Evolutionary conservation across 2,888 invertebrate genomes (phyloP), one percentile per base, ranked within the genome.

Genomic region (Hypena proboscidalis): DNA sequence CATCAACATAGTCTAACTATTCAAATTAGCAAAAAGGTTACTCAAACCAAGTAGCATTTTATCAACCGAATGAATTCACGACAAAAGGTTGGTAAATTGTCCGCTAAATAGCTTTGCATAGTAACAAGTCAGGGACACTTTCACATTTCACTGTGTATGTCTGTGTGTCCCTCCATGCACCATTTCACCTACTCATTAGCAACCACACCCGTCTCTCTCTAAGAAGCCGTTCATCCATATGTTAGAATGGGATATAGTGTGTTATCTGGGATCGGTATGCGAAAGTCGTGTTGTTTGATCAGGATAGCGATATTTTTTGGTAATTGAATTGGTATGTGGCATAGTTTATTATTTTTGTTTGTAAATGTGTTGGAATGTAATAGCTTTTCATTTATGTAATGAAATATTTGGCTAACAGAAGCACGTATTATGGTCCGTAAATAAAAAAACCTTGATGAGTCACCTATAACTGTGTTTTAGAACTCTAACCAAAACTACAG

Each of bases 101-200:
- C n/a, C 23, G 40, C 45, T 36, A 53, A 63, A 51, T 37, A 48
- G 30, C 51, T 23, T 38, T 30, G 14, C 36, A 46, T 49, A 45
- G 31, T 40, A 58, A 63, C 64, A 44, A 50, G 29, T 23, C 27
- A 41, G 43, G 27, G 53, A 56, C 52, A 75, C 83, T 83, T 83
- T 83, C 83, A 76, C 65, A 73, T 71, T 74, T 71, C 74, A 64
- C 70, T 63, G 65, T 57, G 62, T 64, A 65, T 51, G 50, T 63
- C 40, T 52, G 56, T 66, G 74, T 67, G 15, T 37, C 15, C 22
- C 32, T 34, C 7, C 11, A 74, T 74, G 70, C 68, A 74, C 71
- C 72, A 72, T 80, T 77, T 79, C 77, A 72, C 68, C 70, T 58
- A 68, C 74, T 84, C 82, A 85, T 86, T 84, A 83, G 77, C 72